Base-by-base conservation (phyloP, 1,140 invertebrate genomes). In the Dendroctonus valens region DNA sequence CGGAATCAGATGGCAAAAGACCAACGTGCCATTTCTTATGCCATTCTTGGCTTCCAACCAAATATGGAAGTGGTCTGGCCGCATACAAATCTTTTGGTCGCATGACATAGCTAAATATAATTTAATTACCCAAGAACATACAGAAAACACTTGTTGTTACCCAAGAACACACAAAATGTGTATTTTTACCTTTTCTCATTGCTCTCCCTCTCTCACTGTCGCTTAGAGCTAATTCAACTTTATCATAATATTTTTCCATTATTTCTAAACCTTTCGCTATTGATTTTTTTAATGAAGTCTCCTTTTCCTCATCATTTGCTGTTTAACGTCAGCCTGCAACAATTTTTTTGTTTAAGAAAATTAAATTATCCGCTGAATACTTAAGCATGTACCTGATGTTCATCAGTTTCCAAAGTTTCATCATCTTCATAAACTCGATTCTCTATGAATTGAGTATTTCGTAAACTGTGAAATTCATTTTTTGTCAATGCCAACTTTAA, bases 361-460 rank as follows among this genome's bases (percentile, higher is more conserved):
- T 38, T 51, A 38, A 40, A 48, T 14, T n/a, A 1, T 26, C 3
- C 26, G 26, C 26, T 6, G 12, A 12, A 14, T 8, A 52, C 26
- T 42, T 38, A 5, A 14, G 14, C 26, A 44, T 39, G 39, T 52
- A 65, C 55, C 54, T 68, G 49, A 9, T 9, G 53, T 61, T 50
- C 57, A 66, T 7, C 65, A 65, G 38, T 70, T 41, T 50, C 73
- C 60, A 52, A 70, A 15, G 82, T 80, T 53, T 84, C 84, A 77
- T 91, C 87, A 75, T 94, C 91, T 72, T 94, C 91, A 77, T 93
- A 91, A 2, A 94, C 91, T 68, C 91, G 79, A 76, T 91, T 93
- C 78, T 96, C 93, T 26, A 95, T 88, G 80, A 94, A 96, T 76
- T 96, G 92, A 59, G 86, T 90, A 80, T 94, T 93, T 26, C 91